Evolutionary conservation across 2,797 vertebrate species (phyloP), one percentile per base, ranked within the genome.

Genomic region (Sardinella longiceps): DNA sequence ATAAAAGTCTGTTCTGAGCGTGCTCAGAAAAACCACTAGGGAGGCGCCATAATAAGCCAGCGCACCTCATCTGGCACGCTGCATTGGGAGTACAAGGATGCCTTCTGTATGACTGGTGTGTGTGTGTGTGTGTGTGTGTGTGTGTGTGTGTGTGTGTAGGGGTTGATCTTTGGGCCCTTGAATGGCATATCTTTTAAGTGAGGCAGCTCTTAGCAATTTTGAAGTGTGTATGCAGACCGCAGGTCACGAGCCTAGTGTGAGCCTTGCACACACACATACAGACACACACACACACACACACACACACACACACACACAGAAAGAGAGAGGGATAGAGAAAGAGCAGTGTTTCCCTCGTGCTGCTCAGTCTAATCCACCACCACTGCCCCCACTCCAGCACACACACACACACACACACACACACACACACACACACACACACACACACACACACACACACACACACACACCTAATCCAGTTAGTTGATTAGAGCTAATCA

Each of bases 401-500:
- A 20, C 66, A 74, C 66, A 39, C 30, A 74, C 66, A 74, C 66
- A 74, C 66, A 39, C 33, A 20, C 66, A 74, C 66, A 39, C 30
- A 74, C 66, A 74, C 66, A 74, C 33, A 39, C 66, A 74, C 33
- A 30, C 33, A 74, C 70, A 77, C 70, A 23, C 33, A 77, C 15
- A 70, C 60, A 66, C 66, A 74, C 30, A 25, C 30, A 33, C 30
- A 48, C 50, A 77, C 33, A 77, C 18, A 9, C 33, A 39, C 70
- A 77, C 70, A 50, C 83, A 50, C 86, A 30, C 81, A 70, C 7
- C 33, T 88, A 87, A 89, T 87, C 85, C 85, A 83, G 83, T 88
- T 88, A 87, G 82, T 84, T 86, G 86, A 89, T 89, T 86, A 84
- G 85, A 82, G 82, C 77, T 87, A 85, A 89, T 88, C 87, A 6